Evolutionary conservation across 2,888 invertebrate species (phyloP), one percentile per base, ranked within the genome.

Genomic region (Ophioninae sp.): DNA sequence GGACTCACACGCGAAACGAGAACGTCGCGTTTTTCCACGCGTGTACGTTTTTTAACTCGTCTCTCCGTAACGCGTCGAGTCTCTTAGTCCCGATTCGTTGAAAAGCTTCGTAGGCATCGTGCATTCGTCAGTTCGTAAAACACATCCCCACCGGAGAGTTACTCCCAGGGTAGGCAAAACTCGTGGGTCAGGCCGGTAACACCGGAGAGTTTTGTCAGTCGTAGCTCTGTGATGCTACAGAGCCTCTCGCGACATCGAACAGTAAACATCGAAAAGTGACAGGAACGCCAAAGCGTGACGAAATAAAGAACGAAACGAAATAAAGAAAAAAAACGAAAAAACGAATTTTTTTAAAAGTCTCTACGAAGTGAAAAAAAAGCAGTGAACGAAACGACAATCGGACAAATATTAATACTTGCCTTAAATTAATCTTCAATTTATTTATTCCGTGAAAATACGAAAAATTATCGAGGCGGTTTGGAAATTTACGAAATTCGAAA

Each of bases 221-320:
- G 85, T 83, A 84, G 87, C 79, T 85, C 30, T 30, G 30, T 30
- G 87, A 87, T 85, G 87, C 85, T 89, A 87, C 90, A 89, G 90
- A 89, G 87, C 88, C 88, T 88, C 85, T 87, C 87, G 89, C 88
- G 88, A 87, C 86, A 88, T 83, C 89, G 87, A 72, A 87, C 84
- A 85, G 88, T 86, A 79, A 88, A 85, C 87, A 88, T 88, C 89
- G 81, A 82, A 65, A 77, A 23, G 57, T 70, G 44, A 41, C 50
- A 13, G 20, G 17, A 68, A 65, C 44, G 44, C 8, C 44, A 17
- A 62, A 20, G 59, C 8, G 7, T 17, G 13, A 61, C 39, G 23
- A 41, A n/a, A 39, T 39, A 10, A 21, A 8, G 10, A 39, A 41
- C 13, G 7, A 17, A 41, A 61, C 21, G 20, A 37, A 59, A 57